Percentiles rank a stretch among this genome's conserved stretches.
Conservation (phyloP, 2,113 vertebrate species). For the Epinephelus lanceolatus region DNA sequence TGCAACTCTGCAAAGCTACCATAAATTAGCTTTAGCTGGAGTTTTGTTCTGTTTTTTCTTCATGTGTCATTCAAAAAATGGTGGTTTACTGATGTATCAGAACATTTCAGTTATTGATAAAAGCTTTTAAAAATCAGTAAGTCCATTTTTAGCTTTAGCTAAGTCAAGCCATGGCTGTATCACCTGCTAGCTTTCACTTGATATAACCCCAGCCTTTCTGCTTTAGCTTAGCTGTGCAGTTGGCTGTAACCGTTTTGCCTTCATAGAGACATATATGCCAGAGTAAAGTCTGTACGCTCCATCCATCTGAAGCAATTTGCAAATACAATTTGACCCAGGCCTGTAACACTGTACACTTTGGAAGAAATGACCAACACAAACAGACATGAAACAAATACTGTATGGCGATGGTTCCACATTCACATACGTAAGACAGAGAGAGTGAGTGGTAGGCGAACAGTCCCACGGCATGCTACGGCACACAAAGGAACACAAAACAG, state of each 20-base stretch:
- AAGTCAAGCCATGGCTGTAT: too few relatives aligned
- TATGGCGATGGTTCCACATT: constrained; percentile 64
- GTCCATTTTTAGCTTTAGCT: neutral
- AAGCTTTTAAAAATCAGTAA: too few relatives aligned
- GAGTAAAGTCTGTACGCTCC: neutral
- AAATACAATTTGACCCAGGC: constrained; percentile 21
- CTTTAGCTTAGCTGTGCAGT: neutral
- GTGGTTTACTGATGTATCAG: too few relatives aligned
- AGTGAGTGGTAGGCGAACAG: constrained; percentile 80
- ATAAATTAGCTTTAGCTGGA: too few relatives aligned
- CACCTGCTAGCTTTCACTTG: neutral
- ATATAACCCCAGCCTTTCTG: neutral
- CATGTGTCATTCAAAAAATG: too few relatives aligned
- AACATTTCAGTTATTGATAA: too few relatives aligned
- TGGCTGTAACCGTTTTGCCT: neutral
- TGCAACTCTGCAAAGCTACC: too few relatives aligned
- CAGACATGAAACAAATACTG: constrained; percentile 37
- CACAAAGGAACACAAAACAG: constrained; percentile 74
- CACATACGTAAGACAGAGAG: constrained; percentile 87
- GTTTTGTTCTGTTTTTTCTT: too few relatives aligned
- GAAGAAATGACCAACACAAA: constrained; percentile 42
- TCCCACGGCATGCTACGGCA: constrained; percentile 84
- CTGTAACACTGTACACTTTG: constrained; percentile 15
- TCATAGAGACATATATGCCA: neutral
- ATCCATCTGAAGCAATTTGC: constrained; percentile 15